Evolutionary conservation across 2,797 vertebrate genomes (phyloP), one percentile per base, ranked within the genome.

Genomic region (Mus caroli): DNA sequence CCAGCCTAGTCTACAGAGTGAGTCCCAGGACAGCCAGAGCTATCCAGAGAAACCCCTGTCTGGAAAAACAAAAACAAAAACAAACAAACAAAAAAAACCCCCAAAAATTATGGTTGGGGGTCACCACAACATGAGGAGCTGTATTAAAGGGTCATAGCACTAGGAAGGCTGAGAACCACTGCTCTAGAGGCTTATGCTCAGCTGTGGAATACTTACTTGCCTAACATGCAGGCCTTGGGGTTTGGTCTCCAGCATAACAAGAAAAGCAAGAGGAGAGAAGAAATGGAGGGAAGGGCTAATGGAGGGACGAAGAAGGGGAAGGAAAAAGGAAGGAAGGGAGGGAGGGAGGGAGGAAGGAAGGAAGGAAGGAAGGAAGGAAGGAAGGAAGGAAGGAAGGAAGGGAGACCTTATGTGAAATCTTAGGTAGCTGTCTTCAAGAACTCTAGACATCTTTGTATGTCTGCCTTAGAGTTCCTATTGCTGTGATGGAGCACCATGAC

Each of bases 401-500:
- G 13, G 8, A 17, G 11, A 37, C 60, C 50, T 58, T n/a, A 12
- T 40, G 37, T 90, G n/a, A 54, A 96, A 88, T 54, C 62, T n/a
- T 85, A 71, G 73, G 31, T 40, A 75, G 40, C 46, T 31, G 54
- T 88, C 60, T 62, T 96, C 52, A 91, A 28, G 85, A 76, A 64
- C 19, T 90, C 37, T 64, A 92, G 54, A 91, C 28, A 67, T 91
- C 62, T 92, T 67, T 52, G 43, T 77, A 24, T 64, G 79, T 46
- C 31, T 52, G 15, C 26, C 13, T n/a, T 69, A 69, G 19, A 34
- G 62, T 52, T 86, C 24, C 62, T 37, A 37, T 37, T 69, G 46
- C 62, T 69, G 20, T 0, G 6, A n/a, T 52, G 28, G 52, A 52
- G 52, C 19, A 50, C 19, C 10, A 84, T 12, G 26, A 46, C 80